Evolutionary conservation across 2,113 vertebrate genomes (phyloP), one percentile per base, ranked within the genome.

Genomic region (Zootoca vivipara): DNA sequence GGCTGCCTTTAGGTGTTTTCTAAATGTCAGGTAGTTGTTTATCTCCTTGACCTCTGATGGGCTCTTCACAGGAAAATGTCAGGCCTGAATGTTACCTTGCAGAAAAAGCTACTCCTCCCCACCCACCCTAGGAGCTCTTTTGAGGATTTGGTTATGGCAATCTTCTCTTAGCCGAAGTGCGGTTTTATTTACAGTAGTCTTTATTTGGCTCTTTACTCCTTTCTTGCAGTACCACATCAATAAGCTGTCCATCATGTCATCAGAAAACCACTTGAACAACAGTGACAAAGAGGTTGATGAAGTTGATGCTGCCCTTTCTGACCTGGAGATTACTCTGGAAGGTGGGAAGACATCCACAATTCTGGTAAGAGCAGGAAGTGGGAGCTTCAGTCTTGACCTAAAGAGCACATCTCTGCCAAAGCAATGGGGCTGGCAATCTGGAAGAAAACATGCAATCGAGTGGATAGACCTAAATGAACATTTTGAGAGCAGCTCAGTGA

Each of bases 271-370:
- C 96, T 97, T 99, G 96, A 99, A 99, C 94, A 98, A 99, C 97
- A 99, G 98, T 2, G 99, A 99, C 97, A 99, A 99, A 96, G 99
- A 99, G 84, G 98, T 99, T 85, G 99, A 99, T 62, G 99, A 99
- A 95, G 99, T 99, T 78, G 99, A 99, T 1, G 99, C 99, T 1
- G 99, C 99, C 2, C 97, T 99, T 81, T 99, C 99, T 0, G 99
- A 99, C 83, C 96, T 99, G 96, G 99, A 99, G 93, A 99, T 99
- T 33, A 99, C 99, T 87, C 93, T 99, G 96, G 99, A 99, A 94
- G 99, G 99, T 72, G 99, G 99, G 40, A 99, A 99, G 95, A 99
- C 98, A 0, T 98, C 99, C 33, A 99, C 98, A 13, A 96, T 98
- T 92, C 96, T 99, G 98, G 99, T 99, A 95, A 89, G 94, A 67